phyloP scores from a whole-genome alignment of 2,113 vertebrate species.

The Labeo catla region DNA sequence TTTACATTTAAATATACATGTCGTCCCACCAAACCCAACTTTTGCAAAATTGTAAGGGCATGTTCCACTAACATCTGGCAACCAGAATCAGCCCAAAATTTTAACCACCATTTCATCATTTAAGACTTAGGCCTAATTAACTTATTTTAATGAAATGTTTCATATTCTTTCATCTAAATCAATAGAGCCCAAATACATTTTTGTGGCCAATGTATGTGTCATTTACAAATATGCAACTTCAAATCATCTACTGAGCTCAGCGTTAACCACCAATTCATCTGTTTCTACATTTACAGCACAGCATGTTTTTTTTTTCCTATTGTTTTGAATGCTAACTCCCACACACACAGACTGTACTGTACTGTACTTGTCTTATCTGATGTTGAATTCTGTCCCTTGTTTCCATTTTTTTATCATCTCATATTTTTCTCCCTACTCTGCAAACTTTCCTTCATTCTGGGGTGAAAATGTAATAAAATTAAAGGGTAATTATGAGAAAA shows the following conservation, averaged over 20 bases:
- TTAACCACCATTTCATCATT: not conserved
- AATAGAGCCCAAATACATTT: not conserved
- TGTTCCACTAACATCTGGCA: conserved; percentile 7
- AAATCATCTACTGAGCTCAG: not conserved
- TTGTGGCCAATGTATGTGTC: not conserved
- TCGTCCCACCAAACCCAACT: not conserved
- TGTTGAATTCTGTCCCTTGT: not conserved
- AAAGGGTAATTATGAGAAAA: not conserved
- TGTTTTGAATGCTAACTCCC: conserved; percentile 46
- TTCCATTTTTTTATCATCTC: not conserved
- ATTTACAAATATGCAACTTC: not conserved
- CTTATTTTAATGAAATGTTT: not conserved
- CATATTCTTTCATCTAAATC: not conserved
- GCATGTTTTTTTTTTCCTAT: not conserved
- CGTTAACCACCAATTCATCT: not conserved
- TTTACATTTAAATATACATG: not conserved
- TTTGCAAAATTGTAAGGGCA: not conserved
- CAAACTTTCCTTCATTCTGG: not conserved
- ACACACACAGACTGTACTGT: conserved; percentile 48
- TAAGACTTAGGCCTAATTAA: too few relatives aligned
- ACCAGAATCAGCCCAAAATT: not conserved
- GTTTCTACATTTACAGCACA: not conserved
- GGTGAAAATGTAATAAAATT: not conserved
- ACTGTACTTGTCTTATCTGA: not conserved
- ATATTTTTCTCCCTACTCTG: not conserved